Percentiles rank a stretch among this genome's conserved stretches.
phyloP scores from a whole-genome alignment of 1,140 invertebrate species.

The Pentalonia nigronervosa region DNA sequence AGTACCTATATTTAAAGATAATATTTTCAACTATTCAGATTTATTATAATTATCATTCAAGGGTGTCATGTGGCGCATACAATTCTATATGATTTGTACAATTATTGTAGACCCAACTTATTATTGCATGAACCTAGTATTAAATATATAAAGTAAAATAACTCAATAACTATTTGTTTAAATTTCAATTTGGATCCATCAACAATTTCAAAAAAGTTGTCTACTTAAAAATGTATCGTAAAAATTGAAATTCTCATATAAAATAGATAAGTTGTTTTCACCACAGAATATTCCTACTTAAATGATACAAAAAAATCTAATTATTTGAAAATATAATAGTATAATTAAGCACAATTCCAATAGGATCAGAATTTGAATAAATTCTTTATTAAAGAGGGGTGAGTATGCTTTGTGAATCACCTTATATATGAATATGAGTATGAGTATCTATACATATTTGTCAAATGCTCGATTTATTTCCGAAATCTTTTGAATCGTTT shows the following conservation, averaged over 20 bases:
- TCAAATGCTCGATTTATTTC: background rate
- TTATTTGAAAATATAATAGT: too few relatives aligned
- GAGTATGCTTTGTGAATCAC: background rate
- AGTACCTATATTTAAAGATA: background rate
- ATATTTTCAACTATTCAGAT: background rate
- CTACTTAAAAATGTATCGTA: too few relatives aligned
- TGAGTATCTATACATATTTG: too few relatives aligned
- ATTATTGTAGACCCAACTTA: background rate
- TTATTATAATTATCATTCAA: background rate
- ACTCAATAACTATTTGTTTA: background rate
- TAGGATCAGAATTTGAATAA: background rate
- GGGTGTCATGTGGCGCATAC: background rate
- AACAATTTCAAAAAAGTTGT: too few relatives aligned
- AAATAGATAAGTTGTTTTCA: too few relatives aligned
- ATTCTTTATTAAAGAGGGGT: background rate
- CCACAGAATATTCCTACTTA: too few relatives aligned
- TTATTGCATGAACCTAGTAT: background rate
- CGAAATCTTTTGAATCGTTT: background rate
- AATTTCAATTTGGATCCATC: background rate
- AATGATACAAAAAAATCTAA: background rate
- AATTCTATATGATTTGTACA: too few relatives aligned
- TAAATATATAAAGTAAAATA: background rate
- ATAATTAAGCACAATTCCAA: background rate
- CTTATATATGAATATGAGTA: background rate
- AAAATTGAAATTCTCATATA: too few relatives aligned